Base-by-base conservation (phyloP, 2,113 vertebrate species). In the Neotoma lepida region DNA sequence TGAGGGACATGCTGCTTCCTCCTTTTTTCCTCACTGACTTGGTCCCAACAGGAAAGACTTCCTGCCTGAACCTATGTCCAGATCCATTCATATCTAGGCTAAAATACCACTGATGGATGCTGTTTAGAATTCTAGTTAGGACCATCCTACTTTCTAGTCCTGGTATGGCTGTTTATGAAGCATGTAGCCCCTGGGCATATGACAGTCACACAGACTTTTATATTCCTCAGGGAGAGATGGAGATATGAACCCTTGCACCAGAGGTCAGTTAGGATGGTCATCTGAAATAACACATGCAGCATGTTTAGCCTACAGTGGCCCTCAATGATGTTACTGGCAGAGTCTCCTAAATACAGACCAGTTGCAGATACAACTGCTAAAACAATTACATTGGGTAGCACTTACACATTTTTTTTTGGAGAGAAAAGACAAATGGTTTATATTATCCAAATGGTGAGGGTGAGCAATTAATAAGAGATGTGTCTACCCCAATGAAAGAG, bases 1-100 rank as follows among this genome's bases (percentile, higher is more conserved):
- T 4, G 2, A 51, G 33, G 28, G 33, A 77, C 26, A 30, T 4
- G 1, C 46, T 9, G 20, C 9, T 51, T 74, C 22, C 14, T 41
- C 51, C 71, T 90, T 81, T 51, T 56, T 26, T 14, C 17, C 49
- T 86, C 20, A 12, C 8, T 24, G 46, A 71, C 66, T 91, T 86
- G 3, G 77, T 92, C 82, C 87, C 73, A 96, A 74, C 4, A 76
- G 56, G 33, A 94, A 86, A 63, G n/a, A 80, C 44, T 89, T 89
- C 56, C 54, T 51, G 61, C 73, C 74, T 61, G 1, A 70, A 92
- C 85, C 41, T 7, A 28, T 33, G 41, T 81, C 49, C 46, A 0
- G 1, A 73, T 78, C 70, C 63, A 56, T 81, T 94, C 54, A 68
- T 10, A 82, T 49, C 15, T 17, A 80, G 68, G 74, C n/a, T 87